A percentile compares a stretch with the other conserved stretches of the same genome.
These are phyloP conservation scores for Lithophane socia DNA, from an alignment of 2,888 invertebrate species.

Conservation along the genomic window DNA sequence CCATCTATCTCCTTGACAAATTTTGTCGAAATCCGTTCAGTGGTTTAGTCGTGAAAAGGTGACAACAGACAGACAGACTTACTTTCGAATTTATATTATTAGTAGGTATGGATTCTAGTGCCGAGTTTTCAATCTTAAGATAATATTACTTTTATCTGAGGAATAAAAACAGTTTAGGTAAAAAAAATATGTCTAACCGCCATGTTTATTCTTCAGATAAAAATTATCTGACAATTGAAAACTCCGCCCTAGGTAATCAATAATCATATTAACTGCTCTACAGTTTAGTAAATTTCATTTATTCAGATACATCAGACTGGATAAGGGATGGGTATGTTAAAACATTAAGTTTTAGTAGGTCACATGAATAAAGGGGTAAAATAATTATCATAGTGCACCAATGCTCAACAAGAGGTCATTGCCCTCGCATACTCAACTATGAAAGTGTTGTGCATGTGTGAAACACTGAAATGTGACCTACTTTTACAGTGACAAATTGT, in stretches of 20 bases:
- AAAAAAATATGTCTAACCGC: neutral
- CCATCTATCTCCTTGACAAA: no score
- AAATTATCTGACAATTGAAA: neutral
- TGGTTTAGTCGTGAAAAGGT: no score
- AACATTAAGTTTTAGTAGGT: slow-evolving; percentile 14
- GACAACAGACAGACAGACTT: no score
- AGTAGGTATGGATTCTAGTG: neutral
- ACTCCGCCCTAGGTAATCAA: neutral
- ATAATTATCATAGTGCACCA: slow-evolving; percentile 39
- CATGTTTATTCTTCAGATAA: neutral
- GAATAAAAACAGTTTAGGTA: neutral
- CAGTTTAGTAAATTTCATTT: slow-evolving; percentile 3
- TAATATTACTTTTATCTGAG: no score
- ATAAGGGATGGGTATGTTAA: neutral
- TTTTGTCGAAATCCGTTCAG: no score
- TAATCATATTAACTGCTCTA: neutral
- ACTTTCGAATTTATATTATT: no score
- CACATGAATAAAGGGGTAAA: slow-evolving; percentile 43
- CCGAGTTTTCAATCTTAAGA: neutral
- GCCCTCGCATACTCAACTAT: slow-evolving; percentile 41
- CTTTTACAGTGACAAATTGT: slow-evolving; percentile 49
- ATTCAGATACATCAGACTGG: neutral
- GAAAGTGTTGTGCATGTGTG: slow-evolving; percentile 54
- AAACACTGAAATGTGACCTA: slow-evolving; percentile 58
- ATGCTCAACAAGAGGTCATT: slow-evolving; percentile 39